These are phyloP conservation scores for Agrotis exclamationis DNA, from an alignment of 2,888 invertebrate genomes.

Conservation along the genomic window DNA sequence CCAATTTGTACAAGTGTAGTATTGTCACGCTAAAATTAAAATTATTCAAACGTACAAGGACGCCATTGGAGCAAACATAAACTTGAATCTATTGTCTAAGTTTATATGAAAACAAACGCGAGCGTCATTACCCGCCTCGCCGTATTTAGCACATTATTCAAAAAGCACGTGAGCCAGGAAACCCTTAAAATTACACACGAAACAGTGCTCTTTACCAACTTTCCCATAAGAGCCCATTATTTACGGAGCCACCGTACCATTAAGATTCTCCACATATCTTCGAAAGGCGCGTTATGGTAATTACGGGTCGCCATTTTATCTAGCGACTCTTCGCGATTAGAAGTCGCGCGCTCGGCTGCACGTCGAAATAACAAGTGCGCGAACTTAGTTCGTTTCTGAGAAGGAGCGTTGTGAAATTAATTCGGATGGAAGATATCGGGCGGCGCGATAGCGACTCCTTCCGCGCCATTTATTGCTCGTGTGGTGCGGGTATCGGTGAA, in stretches of 20 bases:
- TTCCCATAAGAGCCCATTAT: conserved; percentile 91
- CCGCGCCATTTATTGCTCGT: conserved; percentile 91
- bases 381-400: conserved; percentile 89
- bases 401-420: conserved; percentile 88
- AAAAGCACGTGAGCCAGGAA: conserved; percentile 88
- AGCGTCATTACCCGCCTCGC: conserved; percentile 79
- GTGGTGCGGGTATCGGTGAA: conserved; percentile 89
- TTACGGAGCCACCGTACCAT: conserved; percentile 90
- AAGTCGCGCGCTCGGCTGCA: conserved; percentile 82
- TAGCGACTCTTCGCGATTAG: conserved; percentile 88
- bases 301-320: conserved; percentile 91
- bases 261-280: conserved; percentile 91
- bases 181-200: conserved; percentile 90
- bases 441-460: conserved; percentile 89
- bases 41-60: conserved; percentile 59
- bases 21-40: conserved; percentile 56
- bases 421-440: conserved; percentile 91
- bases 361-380: conserved; percentile 90
- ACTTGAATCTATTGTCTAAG: conserved; percentile 68
- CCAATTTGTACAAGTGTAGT: conserved; percentile 48
- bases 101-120: conserved; percentile 81
- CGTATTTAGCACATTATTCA: conserved; percentile 88
- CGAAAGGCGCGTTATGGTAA: conserved; percentile 91
- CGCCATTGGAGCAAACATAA: conserved; percentile 50
- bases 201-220: conserved; percentile 90